Base-by-base conservation (phyloP, 2,888 invertebrate genomes). In the Beris chalybata region DNA sequence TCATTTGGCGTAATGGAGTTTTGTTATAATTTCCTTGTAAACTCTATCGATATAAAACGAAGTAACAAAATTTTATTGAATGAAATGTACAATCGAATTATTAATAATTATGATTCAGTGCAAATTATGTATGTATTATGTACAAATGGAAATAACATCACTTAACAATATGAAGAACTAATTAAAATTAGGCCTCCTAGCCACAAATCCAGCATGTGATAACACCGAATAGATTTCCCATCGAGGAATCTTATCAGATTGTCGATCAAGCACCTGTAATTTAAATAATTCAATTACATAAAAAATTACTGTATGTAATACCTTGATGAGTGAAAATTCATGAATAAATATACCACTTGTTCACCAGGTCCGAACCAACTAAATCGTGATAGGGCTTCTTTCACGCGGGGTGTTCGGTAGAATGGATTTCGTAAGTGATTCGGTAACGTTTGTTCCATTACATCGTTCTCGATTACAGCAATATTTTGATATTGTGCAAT, bases 361-460 rank as follows among this genome's bases (percentile, higher is more conserved):
- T 88, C 88, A 44, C 87, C 88, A 12, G 85, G 83, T 55, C 86
- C 86, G 67, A 88, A 81, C 77, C 86, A 82, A 71, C 87, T 87
- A 45, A 83, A 82, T 56, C 84, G 75, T 1, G 85, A 85, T 48
- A 88, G 73, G 0, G 84, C 79, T 59, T 84, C 80, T 45, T 82
- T 79, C 7, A 87, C 81, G 63, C 84, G 79, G 0, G 85, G 85
- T 67, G 87, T 85, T 71, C 83, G 83, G 61, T 86, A 83, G 31
- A 86, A 87, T 0, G 84, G 85, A 74, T 86, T 88, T 65, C 84
- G 79, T 30, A 85, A 77, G 67, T 84, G 79, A n/a, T 80, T 79
- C 1, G 87, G 87, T 54, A 88, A 76, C 0, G 75, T 78, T 64
- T 84, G 83, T 73, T 88, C 88, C 72, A 84, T 83, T 22, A 80